Evolutionary conservation across 2,797 vertebrate genomes (phyloP).

Genomic region (Babyrousa celebensis): DNA sequence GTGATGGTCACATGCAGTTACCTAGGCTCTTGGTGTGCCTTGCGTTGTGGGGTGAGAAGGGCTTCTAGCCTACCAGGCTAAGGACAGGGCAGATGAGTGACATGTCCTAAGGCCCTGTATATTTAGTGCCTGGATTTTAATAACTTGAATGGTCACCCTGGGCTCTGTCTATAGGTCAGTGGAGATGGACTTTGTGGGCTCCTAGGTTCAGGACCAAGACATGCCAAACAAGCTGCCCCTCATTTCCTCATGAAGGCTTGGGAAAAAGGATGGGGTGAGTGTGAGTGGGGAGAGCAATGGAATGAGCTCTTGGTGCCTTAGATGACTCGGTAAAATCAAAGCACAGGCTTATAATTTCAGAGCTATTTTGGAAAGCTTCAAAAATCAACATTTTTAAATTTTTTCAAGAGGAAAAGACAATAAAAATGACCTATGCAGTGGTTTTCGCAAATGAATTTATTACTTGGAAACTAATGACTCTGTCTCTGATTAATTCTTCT

Average conservation of each 20-base stretch:
- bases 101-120: neutral
- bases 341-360: neutral
- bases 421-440: conserved; percentile 29
- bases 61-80: neutral
- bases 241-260: conserved; percentile 20
- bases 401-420: conserved; percentile 58
- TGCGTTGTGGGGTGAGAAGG: neutral
- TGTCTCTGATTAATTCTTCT: conserved; percentile 66
- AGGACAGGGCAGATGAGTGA: neutral
- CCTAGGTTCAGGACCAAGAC: neutral
- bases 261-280: neutral
- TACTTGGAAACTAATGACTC: conserved; percentile 46
- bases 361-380: neutral
- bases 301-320: neutral
- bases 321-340: conserved; percentile 22
- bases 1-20: neutral
- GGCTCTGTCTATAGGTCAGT: neutral
- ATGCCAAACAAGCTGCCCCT: neutral
- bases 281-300: neutral
- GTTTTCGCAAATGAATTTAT: conserved; percentile 48
- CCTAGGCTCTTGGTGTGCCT: neutral
- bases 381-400: conserved; percentile 6
- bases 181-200: neutral
- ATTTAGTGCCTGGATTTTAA: neutral
- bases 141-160: neutral